Base-by-base conservation (phyloP, 1,140 invertebrate species). In the Magallana ariakensis region DNA sequence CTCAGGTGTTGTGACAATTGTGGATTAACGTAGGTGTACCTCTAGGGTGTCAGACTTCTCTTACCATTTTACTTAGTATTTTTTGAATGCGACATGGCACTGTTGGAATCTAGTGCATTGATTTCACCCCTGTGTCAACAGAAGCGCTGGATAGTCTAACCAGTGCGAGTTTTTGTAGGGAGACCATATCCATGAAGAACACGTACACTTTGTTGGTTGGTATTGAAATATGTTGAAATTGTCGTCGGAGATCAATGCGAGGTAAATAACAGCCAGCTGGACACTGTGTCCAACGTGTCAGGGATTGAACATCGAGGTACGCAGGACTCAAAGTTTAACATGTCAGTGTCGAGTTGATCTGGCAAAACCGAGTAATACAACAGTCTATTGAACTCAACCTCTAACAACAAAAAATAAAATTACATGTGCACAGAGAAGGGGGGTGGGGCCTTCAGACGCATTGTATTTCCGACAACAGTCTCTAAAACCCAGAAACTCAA, bases 61-160 rank as follows among this genome's bases (percentile, higher is more conserved):
- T 75, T 33, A 75, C 66, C 66, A 22, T 26, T 75, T 75, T 75
- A 26, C 66, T 75, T 75, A 75, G 66, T 75, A 75, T 22, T 75
- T 75, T 75, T 75, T 75, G 66, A 75, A 75, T 75, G 66, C 22
- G 66, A 75, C 26, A 75, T 26, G 22, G 22, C 22, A 26, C 66
- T 75, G 66, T 75, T 26, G 66, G 22, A 75, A 26, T 75, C 66
- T 9, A 7, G 1, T 75, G 66, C 66, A 75, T 75, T 75, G 66
- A 75, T 75, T 75, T 75, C 33, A 75, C 66, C 66, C 13, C 22
- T 75, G 66, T 75, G 66, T 75, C 19, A 75, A 75, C 33, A 75
- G 33, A 75, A 26, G 19, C 22, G 11, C 9, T 75, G 33, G 22
- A 11, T 75, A 75, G 11, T 26, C 33, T 26, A 4, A 46, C 2